These are phyloP conservation scores for Drosophila insularis DNA, from an alignment of 1,140 invertebrate genomes.

Conservation along the genomic window DNA sequence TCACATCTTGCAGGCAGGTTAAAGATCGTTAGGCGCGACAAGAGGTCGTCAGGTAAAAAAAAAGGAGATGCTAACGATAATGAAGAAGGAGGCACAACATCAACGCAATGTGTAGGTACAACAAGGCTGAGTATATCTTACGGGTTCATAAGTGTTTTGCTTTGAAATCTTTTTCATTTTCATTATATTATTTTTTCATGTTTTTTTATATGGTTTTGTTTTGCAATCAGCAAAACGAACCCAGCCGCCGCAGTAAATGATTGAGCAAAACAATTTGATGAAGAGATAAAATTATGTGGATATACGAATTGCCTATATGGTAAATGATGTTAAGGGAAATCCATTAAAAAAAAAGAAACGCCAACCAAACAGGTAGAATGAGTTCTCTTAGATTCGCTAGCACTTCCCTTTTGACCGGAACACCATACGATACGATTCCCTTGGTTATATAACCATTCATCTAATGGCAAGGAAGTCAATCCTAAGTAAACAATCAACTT, in stretches of 20 bases:
- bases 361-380: not conserved
- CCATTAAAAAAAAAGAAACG: conserved; percentile 32
- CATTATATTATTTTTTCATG: not conserved
- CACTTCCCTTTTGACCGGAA: conserved; percentile 34
- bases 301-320: not conserved
- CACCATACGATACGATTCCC: conserved; percentile 3
- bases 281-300: conserved; percentile 49
- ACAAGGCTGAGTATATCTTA: conserved; percentile 42
- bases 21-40: conserved; percentile 80
- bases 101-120: not conserved
- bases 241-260: conserved; percentile 63
- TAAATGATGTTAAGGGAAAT: conserved; percentile 25
- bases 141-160: conserved; percentile 33
- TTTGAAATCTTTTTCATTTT: conserved; percentile 27
- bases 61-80: conserved; percentile 32
- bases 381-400: not conserved
- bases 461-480: conserved; percentile 25
- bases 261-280: conserved; percentile 55
- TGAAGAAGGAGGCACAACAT: conserved; percentile 15
- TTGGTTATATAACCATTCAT: conserved; percentile 36
- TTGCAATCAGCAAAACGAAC: conserved; percentile 21
- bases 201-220: conserved; percentile 17
- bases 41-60: conserved; percentile 62
- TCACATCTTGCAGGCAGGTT: conserved; percentile 41
- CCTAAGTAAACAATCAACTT: conserved; percentile 65